phyloP scores from a whole-genome alignment of 2,888 invertebrate species.

The Junonia oenone region DNA sequence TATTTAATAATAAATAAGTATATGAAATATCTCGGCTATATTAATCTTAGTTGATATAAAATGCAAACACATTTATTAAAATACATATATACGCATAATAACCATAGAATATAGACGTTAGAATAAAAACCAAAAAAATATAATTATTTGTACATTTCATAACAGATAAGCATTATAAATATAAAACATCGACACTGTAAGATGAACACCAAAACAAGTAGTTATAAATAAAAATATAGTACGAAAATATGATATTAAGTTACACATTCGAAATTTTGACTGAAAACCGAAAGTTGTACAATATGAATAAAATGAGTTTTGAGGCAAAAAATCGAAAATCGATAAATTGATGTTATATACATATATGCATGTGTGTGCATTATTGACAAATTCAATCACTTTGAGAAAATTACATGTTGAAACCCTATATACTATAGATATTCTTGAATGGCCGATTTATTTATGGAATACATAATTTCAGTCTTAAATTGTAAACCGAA shows the following conservation, averaged over 20 bases:
- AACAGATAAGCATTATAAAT: slow-evolving; percentile 7
- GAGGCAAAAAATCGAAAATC: slow-evolving; percentile 14
- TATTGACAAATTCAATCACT: slow-evolving; percentile 2
- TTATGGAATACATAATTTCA: not conserved
- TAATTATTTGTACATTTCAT: not conserved
- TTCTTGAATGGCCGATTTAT: not conserved
- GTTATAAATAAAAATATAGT: slow-evolving; percentile 6
- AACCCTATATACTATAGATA: not conserved
- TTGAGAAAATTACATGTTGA: not conserved
- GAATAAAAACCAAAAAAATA: not conserved
- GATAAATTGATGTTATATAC: not conserved
- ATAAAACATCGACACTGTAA: slow-evolving; percentile 13
- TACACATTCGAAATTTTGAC: slow-evolving; percentile 15
- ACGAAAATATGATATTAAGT: not conserved
- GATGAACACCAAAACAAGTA: slow-evolving; percentile 19
- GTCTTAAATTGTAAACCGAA: not conserved
- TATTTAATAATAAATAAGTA: too few species aligned
- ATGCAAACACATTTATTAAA: not conserved
- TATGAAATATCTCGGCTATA: too few species aligned
- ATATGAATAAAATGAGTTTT: slow-evolving; percentile 5
- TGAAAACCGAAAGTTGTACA: slow-evolving; percentile 5
- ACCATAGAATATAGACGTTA: not conserved
- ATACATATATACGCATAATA: not conserved
- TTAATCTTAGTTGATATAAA: too few species aligned
- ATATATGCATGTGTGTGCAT: slow-evolving; percentile 4